phyloP scores from a whole-genome alignment of 2,888 invertebrate genomes.

The Calameuta filiformis region DNA sequence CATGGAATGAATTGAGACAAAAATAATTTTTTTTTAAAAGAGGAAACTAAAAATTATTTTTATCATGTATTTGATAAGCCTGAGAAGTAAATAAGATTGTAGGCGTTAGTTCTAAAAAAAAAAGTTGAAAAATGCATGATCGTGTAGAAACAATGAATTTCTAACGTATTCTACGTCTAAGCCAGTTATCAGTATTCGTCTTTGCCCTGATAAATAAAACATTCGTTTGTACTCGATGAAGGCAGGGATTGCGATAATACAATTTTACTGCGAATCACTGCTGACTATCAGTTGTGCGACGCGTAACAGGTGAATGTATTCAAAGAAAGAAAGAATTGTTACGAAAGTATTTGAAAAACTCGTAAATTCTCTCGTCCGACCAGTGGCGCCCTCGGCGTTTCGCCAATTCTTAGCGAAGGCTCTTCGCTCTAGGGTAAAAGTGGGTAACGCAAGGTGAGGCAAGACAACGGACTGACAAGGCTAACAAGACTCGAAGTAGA shows the following conservation, averaged over 20 bases:
- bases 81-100: background rate
- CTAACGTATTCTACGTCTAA: background rate
- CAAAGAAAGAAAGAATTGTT: background rate
- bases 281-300: background rate
- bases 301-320: background rate
- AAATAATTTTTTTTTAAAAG: background rate
- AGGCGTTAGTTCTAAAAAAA: background rate
- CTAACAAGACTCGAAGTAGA: background rate
- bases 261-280: background rate
- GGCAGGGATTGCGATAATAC: background rate
- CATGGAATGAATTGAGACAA: background rate
- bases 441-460: background rate
- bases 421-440: background rate
- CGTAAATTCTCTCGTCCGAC: background rate
- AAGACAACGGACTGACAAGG: background rate
- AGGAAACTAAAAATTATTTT: background rate
- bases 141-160: background rate
- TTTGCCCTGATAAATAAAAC: background rate
- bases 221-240: background rate
- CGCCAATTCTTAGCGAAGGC: background rate
- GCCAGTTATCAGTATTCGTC: background rate
- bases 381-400: slow-evolving; percentile 4
- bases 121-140: background rate
- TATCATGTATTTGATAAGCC: background rate
- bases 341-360: background rate